These are phyloP conservation scores for Zelleria hepariella DNA, from an alignment of 2,888 invertebrate species.

Conservation along the genomic window DNA sequence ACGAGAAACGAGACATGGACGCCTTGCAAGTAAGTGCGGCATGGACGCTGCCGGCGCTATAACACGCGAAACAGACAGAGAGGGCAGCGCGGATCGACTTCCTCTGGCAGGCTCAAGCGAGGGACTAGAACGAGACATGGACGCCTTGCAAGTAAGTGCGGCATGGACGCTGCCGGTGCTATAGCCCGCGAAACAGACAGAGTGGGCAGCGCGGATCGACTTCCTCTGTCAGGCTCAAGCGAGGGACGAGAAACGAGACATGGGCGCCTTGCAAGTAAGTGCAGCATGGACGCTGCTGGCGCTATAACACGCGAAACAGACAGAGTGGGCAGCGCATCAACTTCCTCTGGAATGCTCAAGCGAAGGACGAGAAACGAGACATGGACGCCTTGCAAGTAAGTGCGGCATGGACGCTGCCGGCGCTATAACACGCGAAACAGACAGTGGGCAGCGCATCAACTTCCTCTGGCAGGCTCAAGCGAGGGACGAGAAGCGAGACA, in stretches of 20 bases:
- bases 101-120: conserved; percentile 87
- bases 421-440: conserved; percentile 86
- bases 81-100: conserved; percentile 93
- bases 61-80: conserved; percentile 88
- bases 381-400: conserved; percentile 72
- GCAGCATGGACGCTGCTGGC: conserved; percentile 85
- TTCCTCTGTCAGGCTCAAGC: conserved; percentile 90
- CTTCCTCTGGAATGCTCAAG: conserved; percentile 88
- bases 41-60: conserved; percentile 84
- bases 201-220: conserved; percentile 91
- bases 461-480: conserved; percentile 90
- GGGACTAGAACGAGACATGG: conserved; percentile 95
- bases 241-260: conserved; percentile 91
- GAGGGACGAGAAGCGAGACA: conserved; percentile 91
- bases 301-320: conserved; percentile 84
- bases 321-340: conserved; percentile 93
- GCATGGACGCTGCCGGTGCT: conserved; percentile 87
- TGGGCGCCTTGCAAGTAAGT: conserved; percentile 67
- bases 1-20: conserved; percentile 93
- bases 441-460: conserved; percentile 92
- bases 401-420: conserved; percentile 82
- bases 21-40: conserved; percentile 5
- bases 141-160: conserved; percentile 29
- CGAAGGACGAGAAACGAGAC: conserved; percentile 90
- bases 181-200: conserved; percentile 86